phyloP scores from a whole-genome alignment of 1,140 invertebrate genomes.

The Drosophila nigrodunni region DNA sequence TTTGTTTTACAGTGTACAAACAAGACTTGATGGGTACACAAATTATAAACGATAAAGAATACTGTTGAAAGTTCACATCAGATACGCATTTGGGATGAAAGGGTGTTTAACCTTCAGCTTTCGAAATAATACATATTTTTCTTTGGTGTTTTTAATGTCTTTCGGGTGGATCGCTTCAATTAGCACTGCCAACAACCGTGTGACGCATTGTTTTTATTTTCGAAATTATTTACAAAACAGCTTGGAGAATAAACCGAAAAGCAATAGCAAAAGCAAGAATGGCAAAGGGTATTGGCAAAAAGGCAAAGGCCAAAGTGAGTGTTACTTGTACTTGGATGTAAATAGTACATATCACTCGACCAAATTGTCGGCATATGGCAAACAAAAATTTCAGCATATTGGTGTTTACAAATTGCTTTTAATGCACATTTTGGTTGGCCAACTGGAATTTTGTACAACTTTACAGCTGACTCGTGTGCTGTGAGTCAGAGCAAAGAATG shows the following conservation, averaged over 20 bases:
- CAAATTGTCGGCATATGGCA: slow-evolving; percentile 61
- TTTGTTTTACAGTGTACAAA: neutral
- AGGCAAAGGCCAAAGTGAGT: slow-evolving; percentile 45
- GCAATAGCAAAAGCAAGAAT: neutral
- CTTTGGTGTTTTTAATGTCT: slow-evolving; percentile 36
- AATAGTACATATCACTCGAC: slow-evolving; percentile 47
- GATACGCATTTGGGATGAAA: neutral
- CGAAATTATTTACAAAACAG: slow-evolving; percentile 61
- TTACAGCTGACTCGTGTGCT: slow-evolving; percentile 48
- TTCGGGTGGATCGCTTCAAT: slow-evolving; percentile 60
- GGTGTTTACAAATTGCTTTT: slow-evolving; percentile 54
- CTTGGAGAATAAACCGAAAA: slow-evolving; percentile 2
- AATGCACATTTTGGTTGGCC: slow-evolving; percentile 31
- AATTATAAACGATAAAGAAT: neutral
- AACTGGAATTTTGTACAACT: slow-evolving; percentile 46
- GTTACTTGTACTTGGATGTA: slow-evolving; percentile 53
- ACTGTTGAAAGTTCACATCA: neutral
- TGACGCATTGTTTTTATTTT: slow-evolving; percentile 77
- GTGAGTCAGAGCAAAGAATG: neutral
- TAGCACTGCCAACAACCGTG: slow-evolving; percentile 53
- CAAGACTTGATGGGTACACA: neutral
- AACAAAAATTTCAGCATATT: slow-evolving; percentile 49
- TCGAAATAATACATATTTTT: neutral
- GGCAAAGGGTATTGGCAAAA: slow-evolving; percentile 1
- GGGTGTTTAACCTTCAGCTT: slow-evolving; percentile 18